These are phyloP conservation scores for Ochropleura leucogaster DNA, from an alignment of 2,888 invertebrate species.

Conservation along the genomic window DNA sequence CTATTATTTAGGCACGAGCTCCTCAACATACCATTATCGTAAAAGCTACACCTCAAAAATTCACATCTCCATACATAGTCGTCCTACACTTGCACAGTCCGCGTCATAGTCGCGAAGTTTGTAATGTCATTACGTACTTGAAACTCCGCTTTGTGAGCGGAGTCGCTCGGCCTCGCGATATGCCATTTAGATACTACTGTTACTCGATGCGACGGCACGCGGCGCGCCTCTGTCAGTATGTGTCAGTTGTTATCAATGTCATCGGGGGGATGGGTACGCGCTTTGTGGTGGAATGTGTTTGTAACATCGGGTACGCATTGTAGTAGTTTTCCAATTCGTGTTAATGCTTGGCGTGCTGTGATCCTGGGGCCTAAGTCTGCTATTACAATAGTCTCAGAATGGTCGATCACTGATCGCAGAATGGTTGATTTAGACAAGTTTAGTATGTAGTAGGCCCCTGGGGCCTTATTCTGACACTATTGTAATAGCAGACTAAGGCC, in stretches of 20 bases:
- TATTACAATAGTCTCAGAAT: too few relatives aligned
- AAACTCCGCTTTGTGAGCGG: conserved; percentile 74
- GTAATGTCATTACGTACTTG: conserved; percentile 77
- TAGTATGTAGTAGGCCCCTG: too few relatives aligned
- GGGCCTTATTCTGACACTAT: too few relatives aligned
- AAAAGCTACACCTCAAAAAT: neutral
- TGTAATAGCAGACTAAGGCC: too few relatives aligned
- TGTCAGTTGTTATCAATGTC: conserved; percentile 46
- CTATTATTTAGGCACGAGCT: too few relatives aligned
- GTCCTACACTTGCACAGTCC: conserved; percentile 43
- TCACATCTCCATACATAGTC: neutral
- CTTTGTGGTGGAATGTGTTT: conserved; percentile 47
- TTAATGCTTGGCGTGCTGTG: conserved; percentile 12
- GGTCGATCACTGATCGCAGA: too few relatives aligned
- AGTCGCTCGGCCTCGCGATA: conserved; percentile 63
- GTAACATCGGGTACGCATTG: conserved; percentile 40
- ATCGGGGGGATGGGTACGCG: conserved; percentile 39
- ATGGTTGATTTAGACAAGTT: too few relatives aligned
- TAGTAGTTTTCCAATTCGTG: conserved; percentile 47
- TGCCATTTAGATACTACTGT: conserved; percentile 63
- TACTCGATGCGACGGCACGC: conserved; percentile 31
- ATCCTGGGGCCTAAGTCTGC: too few relatives aligned
- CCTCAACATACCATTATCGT: neutral
- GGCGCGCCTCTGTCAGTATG: conserved; percentile 3
- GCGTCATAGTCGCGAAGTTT: conserved; percentile 69